Evolutionary conservation across 1,140 invertebrate species (phyloP), one percentile per base, ranked within the genome.

Genomic region (Drosophila ohnishii): DNA sequence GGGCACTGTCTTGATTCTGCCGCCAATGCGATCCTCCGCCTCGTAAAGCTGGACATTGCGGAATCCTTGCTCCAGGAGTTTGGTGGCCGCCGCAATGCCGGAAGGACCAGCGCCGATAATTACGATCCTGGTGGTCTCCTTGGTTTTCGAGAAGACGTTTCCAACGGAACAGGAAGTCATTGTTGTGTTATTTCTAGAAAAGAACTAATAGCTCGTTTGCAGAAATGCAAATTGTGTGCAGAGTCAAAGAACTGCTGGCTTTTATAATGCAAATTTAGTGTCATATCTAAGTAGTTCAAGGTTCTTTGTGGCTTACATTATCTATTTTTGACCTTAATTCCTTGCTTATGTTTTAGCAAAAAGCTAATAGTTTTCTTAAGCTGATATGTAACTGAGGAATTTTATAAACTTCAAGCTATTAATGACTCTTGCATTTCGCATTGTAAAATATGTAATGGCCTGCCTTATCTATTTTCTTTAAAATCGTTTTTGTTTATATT

Each of bases 21-120:
- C 96, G 9, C 96, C 96, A 63, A 96, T 94, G 75, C 95, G 93
- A 78, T 94, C 92, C 77, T 94, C 94, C 2, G 95, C 96, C 92
- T 97, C 96, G 11, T 92, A 72, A 34, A 95, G 80, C 0, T 85
- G 86, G 2, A 95, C 77, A 87, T 95, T 92, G 3, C 75, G 74
- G 44, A 94, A 92, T 5, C 93, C 94, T 63, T 93, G 92, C 50
- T 92, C 84, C 4, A 94, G 47, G 6, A 95, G 86, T 48, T 90
- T 92, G 0, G 92, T 92, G 6, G 94, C 94, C 5, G 94, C 94
- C 0, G 94, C 94, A 59, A 95, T 93, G 10, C 94, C 94, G 0
- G 94, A 89, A 9, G 91, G 86, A 3, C 94, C 94, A 0, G 93
- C 93, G 39, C 94, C 94, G 28, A 95, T 87, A 48, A 95, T 92